These are phyloP conservation scores for Excalfactoria chinensis DNA, from an alignment of 2,113 vertebrate species.

Conservation along the genomic window DNA sequence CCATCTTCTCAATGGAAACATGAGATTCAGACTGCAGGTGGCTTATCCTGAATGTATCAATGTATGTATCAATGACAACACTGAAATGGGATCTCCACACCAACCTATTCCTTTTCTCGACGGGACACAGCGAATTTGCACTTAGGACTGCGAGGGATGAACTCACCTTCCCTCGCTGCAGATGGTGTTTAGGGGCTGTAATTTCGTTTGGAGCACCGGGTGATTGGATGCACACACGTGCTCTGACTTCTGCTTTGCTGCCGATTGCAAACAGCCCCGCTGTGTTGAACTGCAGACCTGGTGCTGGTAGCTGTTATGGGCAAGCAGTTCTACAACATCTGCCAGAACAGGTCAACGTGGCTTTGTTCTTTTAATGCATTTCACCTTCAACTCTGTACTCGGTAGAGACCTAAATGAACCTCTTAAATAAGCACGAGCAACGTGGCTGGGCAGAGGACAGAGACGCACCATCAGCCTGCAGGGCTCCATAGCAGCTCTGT, in stretches of 20 bases:
- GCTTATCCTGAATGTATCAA: fast-evolving
- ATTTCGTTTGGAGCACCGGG: neutral
- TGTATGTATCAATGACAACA: neutral
- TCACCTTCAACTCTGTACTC: neutral
- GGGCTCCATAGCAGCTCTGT: neutral
- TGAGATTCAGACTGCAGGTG: fast-evolving
- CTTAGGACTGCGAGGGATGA: neutral
- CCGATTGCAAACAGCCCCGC: neutral
- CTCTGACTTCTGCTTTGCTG: neutral
- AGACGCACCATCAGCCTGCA: neutral
- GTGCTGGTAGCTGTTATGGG: neutral
- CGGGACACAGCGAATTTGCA: neutral
- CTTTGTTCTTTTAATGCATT: neutral
- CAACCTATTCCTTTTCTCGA: neutral
- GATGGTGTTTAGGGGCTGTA: neutral
- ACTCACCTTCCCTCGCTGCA: neutral
- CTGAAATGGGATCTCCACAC: neutral
- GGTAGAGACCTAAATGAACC: neutral
- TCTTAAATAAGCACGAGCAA: neutral
- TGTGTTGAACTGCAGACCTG: neutral
- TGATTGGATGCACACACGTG: no score
- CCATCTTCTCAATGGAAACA: neutral
- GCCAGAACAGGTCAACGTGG: neutral
- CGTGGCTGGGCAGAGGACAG: neutral
- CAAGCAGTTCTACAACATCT: neutral